A percentile compares a stretch with the other conserved stretches of the same genome.
These are phyloP conservation scores for Phaonia tiefii DNA, from an alignment of 2,888 invertebrate genomes.

Conservation along the genomic window DNA sequence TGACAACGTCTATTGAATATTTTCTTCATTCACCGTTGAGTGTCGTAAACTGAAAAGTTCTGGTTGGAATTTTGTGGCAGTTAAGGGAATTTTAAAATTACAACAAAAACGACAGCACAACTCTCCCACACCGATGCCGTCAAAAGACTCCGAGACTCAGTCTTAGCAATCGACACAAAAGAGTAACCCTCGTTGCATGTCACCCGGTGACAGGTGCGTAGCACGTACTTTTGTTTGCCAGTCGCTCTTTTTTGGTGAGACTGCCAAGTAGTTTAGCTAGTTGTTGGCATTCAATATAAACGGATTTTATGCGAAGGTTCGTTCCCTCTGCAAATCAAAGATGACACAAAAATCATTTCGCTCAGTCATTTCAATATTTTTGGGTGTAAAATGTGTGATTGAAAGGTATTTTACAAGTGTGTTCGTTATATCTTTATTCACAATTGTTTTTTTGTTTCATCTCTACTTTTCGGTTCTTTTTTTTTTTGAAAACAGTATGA, in stretches of 20 bases:
- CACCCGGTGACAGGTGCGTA: constrained; percentile 67
- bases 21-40: constrained; percentile 60
- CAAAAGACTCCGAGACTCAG: too few species aligned
- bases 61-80: constrained; percentile 67
- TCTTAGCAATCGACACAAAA: constrained; percentile 46
- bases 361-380: constrained; percentile 31
- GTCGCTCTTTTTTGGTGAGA: too few species aligned
- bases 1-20: constrained; percentile 65
- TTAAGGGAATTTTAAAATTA: constrained; percentile 66
- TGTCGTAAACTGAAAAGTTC: constrained; percentile 63
- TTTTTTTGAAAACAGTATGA: neutral
- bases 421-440: constrained; percentile 36
- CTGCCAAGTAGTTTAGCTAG: constrained; percentile 28
- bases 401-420: constrained; percentile 45
- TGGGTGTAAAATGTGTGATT: constrained; percentile 56
- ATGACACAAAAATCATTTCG: constrained; percentile 45
- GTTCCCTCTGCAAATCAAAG: constrained; percentile 5
- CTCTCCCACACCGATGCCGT: too few species aligned
- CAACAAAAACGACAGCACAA: constrained; percentile 19
- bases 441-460: constrained; percentile 3
- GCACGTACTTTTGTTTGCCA: constrained; percentile 14
- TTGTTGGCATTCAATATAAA: constrained; percentile 17
- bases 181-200: constrained; percentile 65
- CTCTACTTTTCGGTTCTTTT: constrained; percentile 36
- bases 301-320: constrained; percentile 41